Percentiles rank a stretch among this genome's conserved stretches.
Conservation (phyloP, 2,113 vertebrate species). For the Coptodon bakossiorum region DNA sequence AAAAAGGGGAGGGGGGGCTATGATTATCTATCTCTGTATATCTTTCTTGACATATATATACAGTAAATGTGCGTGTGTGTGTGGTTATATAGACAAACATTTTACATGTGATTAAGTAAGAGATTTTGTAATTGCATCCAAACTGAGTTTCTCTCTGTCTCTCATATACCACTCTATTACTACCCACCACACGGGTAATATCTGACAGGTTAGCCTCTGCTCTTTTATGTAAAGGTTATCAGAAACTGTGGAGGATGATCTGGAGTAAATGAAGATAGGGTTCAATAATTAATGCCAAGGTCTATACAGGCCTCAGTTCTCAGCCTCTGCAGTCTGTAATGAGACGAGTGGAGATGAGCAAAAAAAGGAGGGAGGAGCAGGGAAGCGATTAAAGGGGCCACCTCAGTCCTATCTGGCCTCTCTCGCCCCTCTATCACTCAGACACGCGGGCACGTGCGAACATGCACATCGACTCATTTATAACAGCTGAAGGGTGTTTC, state of each 20-base stretch:
- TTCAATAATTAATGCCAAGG: slow-evolving; percentile 70
- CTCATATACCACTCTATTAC: not conserved
- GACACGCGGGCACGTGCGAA: not conserved
- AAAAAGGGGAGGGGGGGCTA: not conserved
- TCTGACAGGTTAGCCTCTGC: slow-evolving; percentile 31
- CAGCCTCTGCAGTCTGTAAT: slow-evolving; percentile 48
- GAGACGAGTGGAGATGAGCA: slow-evolving; percentile 42
- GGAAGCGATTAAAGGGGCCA: slow-evolving; percentile 19
- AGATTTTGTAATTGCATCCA: not conserved
- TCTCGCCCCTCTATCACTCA: not conserved
- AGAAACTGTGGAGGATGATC: slow-evolving; percentile 45
- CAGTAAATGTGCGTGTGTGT: not conserved
- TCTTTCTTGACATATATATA: not conserved
- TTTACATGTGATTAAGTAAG: not conserved
- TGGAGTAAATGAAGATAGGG: slow-evolving; percentile 51
- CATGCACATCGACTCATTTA: not conserved
- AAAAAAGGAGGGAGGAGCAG: not conserved
- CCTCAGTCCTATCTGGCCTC: not conserved
- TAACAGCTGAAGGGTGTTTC: not conserved
- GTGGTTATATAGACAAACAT: not conserved
- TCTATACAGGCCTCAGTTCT: slow-evolving; percentile 51
- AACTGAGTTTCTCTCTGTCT: not conserved
- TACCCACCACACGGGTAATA: not conserved
- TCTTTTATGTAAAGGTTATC: slow-evolving; percentile 59
- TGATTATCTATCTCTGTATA: not conserved